phyloP scores from a whole-genome alignment of 2,888 invertebrate species.

The Prenolepis imparis region DNA sequence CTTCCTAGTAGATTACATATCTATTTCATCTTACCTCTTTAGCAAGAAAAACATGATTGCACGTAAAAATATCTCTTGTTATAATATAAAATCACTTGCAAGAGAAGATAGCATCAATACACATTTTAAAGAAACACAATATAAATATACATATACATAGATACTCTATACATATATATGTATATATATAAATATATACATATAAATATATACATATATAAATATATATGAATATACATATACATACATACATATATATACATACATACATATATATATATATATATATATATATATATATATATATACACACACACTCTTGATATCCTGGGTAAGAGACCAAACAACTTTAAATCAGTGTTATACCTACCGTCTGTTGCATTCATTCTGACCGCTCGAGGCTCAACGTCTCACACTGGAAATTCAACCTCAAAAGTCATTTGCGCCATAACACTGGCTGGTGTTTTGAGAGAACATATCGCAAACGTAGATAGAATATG shows the following conservation, averaged over 20 bases:
- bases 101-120: conserved; percentile 12
- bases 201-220: background rate
- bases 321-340: conserved; percentile 78
- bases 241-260: too few relatives aligned
- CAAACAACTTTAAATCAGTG: conserved; percentile 84
- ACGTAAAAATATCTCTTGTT: background rate
- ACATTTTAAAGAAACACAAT: conserved; percentile 6
- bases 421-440: conserved; percentile 85
- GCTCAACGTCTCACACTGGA: conserved; percentile 83
- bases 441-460: conserved; percentile 82
- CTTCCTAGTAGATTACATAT: conserved; percentile 27
- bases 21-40: conserved; percentile 41
- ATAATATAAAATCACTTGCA: conserved; percentile 12
- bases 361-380: conserved; percentile 85
- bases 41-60: conserved; percentile 17
- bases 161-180: too few relatives aligned
- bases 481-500: conserved; percentile 85
- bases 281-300: background rate
- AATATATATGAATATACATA: background rate
- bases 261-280: background rate
- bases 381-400: conserved; percentile 75
- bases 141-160: background rate
- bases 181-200: too few relatives aligned
- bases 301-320: background rate
- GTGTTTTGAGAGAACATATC: conserved; percentile 85